These are phyloP conservation scores for Pasiphila rectangulata DNA, from an alignment of 2,888 invertebrate species.

Conservation along the genomic window DNA sequence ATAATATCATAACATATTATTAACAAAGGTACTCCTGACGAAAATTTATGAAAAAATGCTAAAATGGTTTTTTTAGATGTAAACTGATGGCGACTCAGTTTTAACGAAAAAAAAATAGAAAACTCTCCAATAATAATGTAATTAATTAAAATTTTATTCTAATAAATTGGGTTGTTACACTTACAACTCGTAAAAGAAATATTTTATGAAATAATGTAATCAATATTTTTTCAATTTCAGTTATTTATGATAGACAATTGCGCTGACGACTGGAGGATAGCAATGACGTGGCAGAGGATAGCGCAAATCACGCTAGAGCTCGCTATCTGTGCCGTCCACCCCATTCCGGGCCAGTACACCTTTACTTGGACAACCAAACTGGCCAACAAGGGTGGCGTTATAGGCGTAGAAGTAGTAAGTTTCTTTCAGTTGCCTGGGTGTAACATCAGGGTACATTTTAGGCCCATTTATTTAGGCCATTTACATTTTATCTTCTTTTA, in stretches of 20 bases:
- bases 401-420: constrained; percentile 83
- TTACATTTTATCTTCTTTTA: too few relatives aligned
- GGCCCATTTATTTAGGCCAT: background rate
- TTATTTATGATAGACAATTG: constrained; percentile 99
- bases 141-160: too few relatives aligned
- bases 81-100: too few relatives aligned
- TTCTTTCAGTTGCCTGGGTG: background rate
- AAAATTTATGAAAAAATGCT: too few relatives aligned
- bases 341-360: constrained; percentile 97
- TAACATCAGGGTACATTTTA: background rate
- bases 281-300: constrained; percentile 99
- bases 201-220: background rate
- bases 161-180: too few relatives aligned
- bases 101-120: too few relatives aligned
- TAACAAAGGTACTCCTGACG: too few relatives aligned
- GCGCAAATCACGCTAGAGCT: constrained; percentile 95
- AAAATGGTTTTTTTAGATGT: too few relatives aligned
- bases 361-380: constrained; percentile 98
- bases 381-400: constrained; percentile 90
- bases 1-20: too few relatives aligned
- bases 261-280: constrained; percentile 99
- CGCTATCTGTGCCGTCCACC: constrained; percentile 97
- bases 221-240: constrained; percentile 80
- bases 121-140: too few relatives aligned
- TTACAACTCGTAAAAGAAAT: too few relatives aligned